Base-by-base conservation (phyloP, 2,113 vertebrate genomes). In the Ranitomeya imitator region DNA sequence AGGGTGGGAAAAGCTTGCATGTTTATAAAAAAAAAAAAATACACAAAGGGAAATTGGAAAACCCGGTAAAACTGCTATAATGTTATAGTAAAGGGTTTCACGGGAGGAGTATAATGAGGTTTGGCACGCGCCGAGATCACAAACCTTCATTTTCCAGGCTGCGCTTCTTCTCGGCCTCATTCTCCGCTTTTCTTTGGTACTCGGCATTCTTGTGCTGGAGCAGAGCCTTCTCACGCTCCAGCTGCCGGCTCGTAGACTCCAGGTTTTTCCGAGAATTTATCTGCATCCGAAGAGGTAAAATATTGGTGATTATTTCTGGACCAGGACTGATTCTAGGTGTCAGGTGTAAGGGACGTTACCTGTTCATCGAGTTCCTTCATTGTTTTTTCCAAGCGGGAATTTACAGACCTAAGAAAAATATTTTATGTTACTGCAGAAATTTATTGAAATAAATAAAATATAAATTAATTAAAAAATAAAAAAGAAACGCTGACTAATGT, bases 201-300 rank as follows among this genome's bases (percentile, higher is more conserved):
- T 99, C 98, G 87, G 97, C 94, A 90, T 96, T 98, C 93, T 98
- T 99, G 93, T 99, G 98, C 92, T 99, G 98, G 90, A 99, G 96
- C 92, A 99, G 96, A 0, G 97, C 98, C 86, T 98, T 99, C 90
- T 99, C 98, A 81, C 98, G 94, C 93, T 99, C 98, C 89, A 99
- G 90, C 87, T 98, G 98, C 90, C 97, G 95, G 91, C 98, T 92
- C 86, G 93, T 90, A 6, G 96, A 96, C 91, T 99, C 98, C 89
- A 97, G 93, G 81, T 91, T 96, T 93, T 99, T 99, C 88, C 98
- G 95, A 91, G 95, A 94, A 90, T 91, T 96, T 92, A 97, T 94
- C 98, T 99, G n/a, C 59, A 85, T 21, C 8, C 45, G 18, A 1
- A 74, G 11, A 10, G 69, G 15, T 8, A 45, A 74, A 14, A 31